Conservation (phyloP, 2,113 vertebrate genomes). For the Leptobrachium leishanense region DNA sequence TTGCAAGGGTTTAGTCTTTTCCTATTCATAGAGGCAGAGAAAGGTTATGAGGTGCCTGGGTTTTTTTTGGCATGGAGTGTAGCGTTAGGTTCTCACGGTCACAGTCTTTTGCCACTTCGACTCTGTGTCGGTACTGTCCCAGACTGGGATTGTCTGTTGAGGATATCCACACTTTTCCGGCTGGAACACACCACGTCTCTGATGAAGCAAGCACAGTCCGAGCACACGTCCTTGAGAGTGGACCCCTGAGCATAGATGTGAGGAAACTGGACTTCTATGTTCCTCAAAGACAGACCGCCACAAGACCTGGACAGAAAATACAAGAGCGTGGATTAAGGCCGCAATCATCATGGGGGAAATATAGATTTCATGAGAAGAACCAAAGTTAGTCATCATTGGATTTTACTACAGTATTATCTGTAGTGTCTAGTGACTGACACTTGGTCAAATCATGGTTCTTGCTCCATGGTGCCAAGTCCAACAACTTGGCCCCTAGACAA, state of each 20-base stretch:
- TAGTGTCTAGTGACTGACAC: no score
- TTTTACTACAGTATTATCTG: no score
- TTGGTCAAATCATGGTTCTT: no score
- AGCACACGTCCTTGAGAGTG: slow-evolving; percentile 82
- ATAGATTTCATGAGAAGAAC: no score
- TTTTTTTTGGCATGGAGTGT: neutral
- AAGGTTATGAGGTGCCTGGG: neutral
- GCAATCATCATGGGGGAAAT: no score
- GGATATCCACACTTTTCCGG: slow-evolving; percentile 85
- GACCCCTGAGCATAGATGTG: slow-evolving; percentile 91
- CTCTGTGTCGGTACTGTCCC: slow-evolving; percentile 67
- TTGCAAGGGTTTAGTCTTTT: no score
- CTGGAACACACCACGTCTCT: slow-evolving; percentile 87
- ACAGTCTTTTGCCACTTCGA: slow-evolving; percentile 53
- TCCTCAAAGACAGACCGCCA: slow-evolving; percentile 72
- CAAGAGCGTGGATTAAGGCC: neutral
- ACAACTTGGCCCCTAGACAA: no score
- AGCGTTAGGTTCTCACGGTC: slow-evolving; percentile 22
- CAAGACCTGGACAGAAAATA: slow-evolving; percentile 69
- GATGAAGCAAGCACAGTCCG: slow-evolving; percentile 85
- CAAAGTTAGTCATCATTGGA: no score
- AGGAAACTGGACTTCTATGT: slow-evolving; percentile 89
- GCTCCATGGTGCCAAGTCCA: no score
- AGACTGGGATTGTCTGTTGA: slow-evolving; percentile 74
- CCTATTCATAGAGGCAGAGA: neutral